Conservation (phyloP, 2,888 invertebrate species). For the Trachelus iudaicus region DNA sequence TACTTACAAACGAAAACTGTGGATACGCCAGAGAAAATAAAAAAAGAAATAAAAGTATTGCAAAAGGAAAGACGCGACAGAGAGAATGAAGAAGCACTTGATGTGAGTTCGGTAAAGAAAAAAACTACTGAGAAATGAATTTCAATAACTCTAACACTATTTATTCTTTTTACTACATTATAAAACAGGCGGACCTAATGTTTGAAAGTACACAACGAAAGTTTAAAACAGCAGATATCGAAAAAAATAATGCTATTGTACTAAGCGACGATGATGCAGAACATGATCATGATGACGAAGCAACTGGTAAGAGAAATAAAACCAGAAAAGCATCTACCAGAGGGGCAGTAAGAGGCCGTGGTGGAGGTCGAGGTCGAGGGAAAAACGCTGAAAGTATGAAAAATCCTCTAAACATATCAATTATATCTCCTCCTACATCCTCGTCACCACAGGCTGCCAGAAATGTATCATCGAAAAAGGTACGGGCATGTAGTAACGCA, state of each 20-base stretch:
- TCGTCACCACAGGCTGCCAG: not conserved
- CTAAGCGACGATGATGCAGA: not conserved
- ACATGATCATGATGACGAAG: not conserved
- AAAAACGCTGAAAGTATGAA: constrained; percentile 5
- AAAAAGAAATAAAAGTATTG: constrained; percentile 65
- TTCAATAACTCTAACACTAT: not conserved
- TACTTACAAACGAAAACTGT: constrained; percentile 68
- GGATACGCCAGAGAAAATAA: constrained; percentile 63
- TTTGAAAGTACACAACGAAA: not conserved
- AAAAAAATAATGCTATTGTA: not conserved
- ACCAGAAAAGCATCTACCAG: not conserved
- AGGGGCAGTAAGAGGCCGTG: not conserved
- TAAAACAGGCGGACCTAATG: not conserved
- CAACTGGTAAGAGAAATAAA: not conserved
- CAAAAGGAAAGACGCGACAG: constrained; percentile 56
- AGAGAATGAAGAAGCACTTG: constrained; percentile 33
- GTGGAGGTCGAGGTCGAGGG: constrained; percentile 14
- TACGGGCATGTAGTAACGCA: not conserved
- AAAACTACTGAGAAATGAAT: not conserved
- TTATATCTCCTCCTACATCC: not conserved
- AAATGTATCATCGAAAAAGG: not conserved
- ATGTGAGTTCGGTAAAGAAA: not conserved
- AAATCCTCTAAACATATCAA: not conserved
- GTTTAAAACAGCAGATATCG: not conserved
- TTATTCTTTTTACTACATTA: not conserved